A percentile compares a stretch with the other conserved stretches of the same genome.
phyloP scores from a whole-genome alignment of 2,888 invertebrate species.

The Acanthoscelides obtectus region DNA sequence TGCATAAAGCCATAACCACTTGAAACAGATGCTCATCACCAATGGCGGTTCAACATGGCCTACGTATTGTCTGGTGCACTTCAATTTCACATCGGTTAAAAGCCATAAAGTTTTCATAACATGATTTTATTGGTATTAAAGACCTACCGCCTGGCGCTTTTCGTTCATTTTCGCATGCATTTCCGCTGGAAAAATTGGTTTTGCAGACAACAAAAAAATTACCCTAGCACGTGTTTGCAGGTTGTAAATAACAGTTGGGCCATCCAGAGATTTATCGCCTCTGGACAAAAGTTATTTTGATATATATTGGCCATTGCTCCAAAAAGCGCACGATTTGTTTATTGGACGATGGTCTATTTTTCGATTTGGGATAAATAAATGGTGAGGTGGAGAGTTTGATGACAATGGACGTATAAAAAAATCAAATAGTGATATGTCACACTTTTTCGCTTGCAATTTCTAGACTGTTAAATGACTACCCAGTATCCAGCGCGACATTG shows the following conservation, averaged over 20 bases:
- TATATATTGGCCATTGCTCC: neutral
- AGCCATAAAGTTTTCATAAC: neutral
- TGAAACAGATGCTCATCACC: neutral
- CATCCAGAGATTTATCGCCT: neutral
- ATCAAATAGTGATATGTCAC: too few relatives aligned
- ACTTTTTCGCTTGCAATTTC: too few relatives aligned
- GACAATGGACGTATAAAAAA: too few relatives aligned
- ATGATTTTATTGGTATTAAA: neutral
- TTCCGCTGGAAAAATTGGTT: neutral
- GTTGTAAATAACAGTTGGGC: neutral
- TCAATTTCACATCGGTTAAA: neutral
- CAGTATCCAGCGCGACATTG: too few relatives aligned
- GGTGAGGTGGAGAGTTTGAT: too few relatives aligned
- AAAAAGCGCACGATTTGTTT: neutral
- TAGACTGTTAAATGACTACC: too few relatives aligned
- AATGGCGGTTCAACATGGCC: neutral
- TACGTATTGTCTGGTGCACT: neutral
- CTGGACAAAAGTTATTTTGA: neutral
- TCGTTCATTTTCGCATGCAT: neutral
- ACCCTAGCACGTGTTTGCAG: neutral
- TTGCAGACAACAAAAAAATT: neutral
- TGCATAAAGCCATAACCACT: neutral
- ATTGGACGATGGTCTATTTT: neutral
- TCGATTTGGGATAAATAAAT: neutral
- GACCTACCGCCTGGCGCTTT: neutral